phyloP scores from a whole-genome alignment of 30 jellyfish, hydroid and myxozoan genomes.

The Cassiopea andromeda region DNA sequence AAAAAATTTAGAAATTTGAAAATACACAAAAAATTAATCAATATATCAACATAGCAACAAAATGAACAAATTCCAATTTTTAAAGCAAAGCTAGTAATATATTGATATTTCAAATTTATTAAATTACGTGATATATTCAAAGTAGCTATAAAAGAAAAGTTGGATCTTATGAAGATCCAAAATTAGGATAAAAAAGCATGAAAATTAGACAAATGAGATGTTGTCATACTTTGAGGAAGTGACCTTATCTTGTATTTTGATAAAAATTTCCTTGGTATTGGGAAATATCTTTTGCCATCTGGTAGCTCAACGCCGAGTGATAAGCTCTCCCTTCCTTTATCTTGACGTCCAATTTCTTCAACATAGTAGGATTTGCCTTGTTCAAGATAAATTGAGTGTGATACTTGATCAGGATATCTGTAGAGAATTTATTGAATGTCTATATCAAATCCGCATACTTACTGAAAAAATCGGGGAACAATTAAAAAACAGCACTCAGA shows the following conservation, averaged over 20 bases:
- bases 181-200: background rate
- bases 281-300: conserved; percentile 78
- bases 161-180: too few species aligned
- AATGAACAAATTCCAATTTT: too few species aligned
- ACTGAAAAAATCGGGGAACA: too few species aligned
- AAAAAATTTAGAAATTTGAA: too few species aligned
- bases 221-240: conserved; percentile 13
- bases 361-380: conserved; percentile 78
- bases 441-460: too few species aligned
- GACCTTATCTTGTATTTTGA: conserved; percentile 39
- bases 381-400: conserved; percentile 81
- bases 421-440: background rate
- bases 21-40: too few species aligned
- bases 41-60: too few species aligned
- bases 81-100: too few species aligned
- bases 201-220: background rate
- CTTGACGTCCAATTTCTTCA: conserved; percentile 87
- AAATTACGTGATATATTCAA: too few species aligned
- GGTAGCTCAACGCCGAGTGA: conserved; percentile 94
- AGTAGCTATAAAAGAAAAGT: too few species aligned
- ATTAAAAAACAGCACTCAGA: too few species aligned
- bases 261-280: conserved; percentile 67
- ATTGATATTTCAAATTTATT: too few species aligned
- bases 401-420: conserved; percentile 93
- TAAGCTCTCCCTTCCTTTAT: conserved; percentile 57